Evolutionary conservation across 2,888 invertebrate genomes (phyloP).

Genomic region (Brassicogethes aeneus): DNA sequence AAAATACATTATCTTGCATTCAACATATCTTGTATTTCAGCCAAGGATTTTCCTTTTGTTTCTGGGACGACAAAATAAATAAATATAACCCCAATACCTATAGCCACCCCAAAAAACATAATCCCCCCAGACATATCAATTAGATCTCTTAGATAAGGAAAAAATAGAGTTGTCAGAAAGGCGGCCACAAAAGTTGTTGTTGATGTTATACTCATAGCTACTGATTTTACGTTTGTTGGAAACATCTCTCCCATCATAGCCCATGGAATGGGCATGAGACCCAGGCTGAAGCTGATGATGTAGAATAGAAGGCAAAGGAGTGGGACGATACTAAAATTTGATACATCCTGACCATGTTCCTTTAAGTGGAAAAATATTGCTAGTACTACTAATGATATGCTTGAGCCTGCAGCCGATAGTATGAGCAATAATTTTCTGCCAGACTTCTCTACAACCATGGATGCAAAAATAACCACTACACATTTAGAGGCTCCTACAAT

Average conservation of each 20-base stretch:
- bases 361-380: slow-evolving; percentile 39
- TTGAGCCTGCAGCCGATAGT: slow-evolving; percentile 55
- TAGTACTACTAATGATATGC: slow-evolving; percentile 49
- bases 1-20: too few species aligned
- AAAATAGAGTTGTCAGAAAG: slow-evolving; percentile 45
- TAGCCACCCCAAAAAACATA: slow-evolving; percentile 48
- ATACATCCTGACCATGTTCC: slow-evolving; percentile 45
- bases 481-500: slow-evolving; percentile 67
- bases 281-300: slow-evolving; percentile 7
- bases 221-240: slow-evolving; percentile 63
- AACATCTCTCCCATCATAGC: slow-evolving; percentile 73
- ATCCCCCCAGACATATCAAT: slow-evolving; percentile 14
- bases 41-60: background rate
- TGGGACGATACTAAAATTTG: slow-evolving; percentile 16
- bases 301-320: slow-evolving; percentile 6
- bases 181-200: too few species aligned
- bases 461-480: slow-evolving; percentile 58
- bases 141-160: slow-evolving; percentile 16
- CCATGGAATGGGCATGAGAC: slow-evolving; percentile 51
- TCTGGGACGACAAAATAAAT: background rate
- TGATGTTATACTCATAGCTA: too few species aligned
- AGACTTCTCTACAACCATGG: slow-evolving; percentile 62
- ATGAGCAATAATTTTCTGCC: slow-evolving; percentile 63
- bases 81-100: background rate
- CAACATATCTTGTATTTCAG: slow-evolving; percentile 1